These are phyloP conservation scores for Lasius fuliginosus DNA, from an alignment of 2,888 invertebrate species.

Conservation along the genomic window DNA sequence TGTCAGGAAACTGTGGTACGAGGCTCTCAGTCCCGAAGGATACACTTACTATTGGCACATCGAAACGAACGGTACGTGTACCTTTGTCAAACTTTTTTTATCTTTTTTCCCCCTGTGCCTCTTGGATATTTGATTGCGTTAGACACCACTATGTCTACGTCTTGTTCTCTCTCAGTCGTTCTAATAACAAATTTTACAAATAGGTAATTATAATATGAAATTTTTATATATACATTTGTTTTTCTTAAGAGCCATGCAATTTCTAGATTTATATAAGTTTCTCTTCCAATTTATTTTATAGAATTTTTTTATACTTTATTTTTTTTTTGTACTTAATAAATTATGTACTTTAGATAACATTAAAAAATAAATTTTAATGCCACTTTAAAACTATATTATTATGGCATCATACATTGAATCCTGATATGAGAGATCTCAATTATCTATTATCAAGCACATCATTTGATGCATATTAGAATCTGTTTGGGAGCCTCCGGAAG, in stretches of 20 bases:
- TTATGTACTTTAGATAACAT: background rate
- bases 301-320: background rate
- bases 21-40: conserved; percentile 92
- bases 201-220: background rate
- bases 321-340: background rate
- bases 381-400: background rate
- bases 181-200: background rate
- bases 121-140: background rate
- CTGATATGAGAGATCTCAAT: background rate
- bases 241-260: conserved; percentile 1
- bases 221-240: background rate
- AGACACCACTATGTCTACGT: background rate
- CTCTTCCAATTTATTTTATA: background rate
- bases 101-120: background rate
- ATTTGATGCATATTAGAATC: conserved; percentile 88
- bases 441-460: background rate
- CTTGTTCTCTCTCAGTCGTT: background rate
- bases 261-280: background rate
- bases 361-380: background rate
- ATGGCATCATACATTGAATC: background rate
- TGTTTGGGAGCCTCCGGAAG: conserved; percentile 91
- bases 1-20: conserved; percentile 90
- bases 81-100: conserved; percentile 21
- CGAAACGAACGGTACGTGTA: conserved; percentile 91
- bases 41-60: conserved; percentile 95